Evolutionary conservation across 2,888 invertebrate genomes (phyloP).

Genomic region (Nemapogon koenigi): DNA sequence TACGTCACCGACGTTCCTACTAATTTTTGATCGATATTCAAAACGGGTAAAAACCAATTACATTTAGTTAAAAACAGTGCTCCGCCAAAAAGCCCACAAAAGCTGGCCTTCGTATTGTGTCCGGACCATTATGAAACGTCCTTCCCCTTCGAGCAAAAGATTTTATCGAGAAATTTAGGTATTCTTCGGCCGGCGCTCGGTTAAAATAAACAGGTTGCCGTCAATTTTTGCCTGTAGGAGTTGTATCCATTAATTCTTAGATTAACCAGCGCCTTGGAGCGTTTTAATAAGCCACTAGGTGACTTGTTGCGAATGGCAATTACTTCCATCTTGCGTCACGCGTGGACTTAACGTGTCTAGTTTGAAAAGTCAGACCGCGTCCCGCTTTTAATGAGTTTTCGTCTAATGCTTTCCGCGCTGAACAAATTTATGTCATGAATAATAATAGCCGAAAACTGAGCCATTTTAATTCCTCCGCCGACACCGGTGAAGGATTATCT

Average conservation of each 20-base stretch:
- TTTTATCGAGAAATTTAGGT: no score
- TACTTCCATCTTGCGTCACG: slow-evolving; percentile 31
- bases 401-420: slow-evolving; percentile 54
- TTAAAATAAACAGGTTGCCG: no score
- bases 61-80: no score
- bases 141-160: no score
- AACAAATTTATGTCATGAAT: slow-evolving; percentile 63
- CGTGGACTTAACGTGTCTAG: slow-evolving; percentile 62
- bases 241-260: slow-evolving; percentile 3
- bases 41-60: no score
- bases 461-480: slow-evolving; percentile 8
- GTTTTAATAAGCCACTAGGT: slow-evolving; percentile 49
- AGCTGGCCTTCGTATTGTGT: no score
- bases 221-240: no score
- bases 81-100: no score
- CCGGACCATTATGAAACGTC: no score
- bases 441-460: slow-evolving; percentile 12
- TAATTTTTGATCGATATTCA: no score
- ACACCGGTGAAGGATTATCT: slow-evolving; percentile 7
- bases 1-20: no score
- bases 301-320: slow-evolving; percentile 42
- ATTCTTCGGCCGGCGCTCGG: no score
- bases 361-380: slow-evolving; percentile 61
- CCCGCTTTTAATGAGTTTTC: slow-evolving; percentile 62
- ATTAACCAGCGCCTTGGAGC: slow-evolving; percentile 20